phyloP scores from a whole-genome alignment of 2,888 invertebrate genomes.

The Eupsilia transversa region DNA sequence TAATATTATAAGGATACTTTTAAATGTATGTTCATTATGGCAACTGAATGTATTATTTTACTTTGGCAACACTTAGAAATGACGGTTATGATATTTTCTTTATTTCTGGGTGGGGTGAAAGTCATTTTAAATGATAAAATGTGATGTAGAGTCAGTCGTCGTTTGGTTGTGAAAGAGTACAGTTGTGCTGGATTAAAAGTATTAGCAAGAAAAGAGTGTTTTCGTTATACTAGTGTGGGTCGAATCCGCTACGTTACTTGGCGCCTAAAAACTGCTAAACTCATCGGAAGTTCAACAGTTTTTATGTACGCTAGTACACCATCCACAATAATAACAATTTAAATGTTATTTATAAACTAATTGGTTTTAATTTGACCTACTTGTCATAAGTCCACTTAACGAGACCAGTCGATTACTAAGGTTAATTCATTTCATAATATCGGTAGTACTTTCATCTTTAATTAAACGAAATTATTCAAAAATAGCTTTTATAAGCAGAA shows the following conservation, averaged over 20 bases:
- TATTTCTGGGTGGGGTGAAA: too few relatives aligned
- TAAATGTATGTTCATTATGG: too few relatives aligned
- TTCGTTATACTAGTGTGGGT: too few relatives aligned
- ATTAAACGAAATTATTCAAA: conserved; percentile 24
- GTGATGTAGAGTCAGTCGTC: too few relatives aligned
- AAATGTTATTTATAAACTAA: neutral
- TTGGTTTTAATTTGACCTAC: neutral
- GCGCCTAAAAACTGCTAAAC: neutral
- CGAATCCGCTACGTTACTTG: neutral
- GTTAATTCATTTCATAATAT: neutral
- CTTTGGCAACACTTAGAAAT: too few relatives aligned
- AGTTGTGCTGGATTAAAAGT: too few relatives aligned
- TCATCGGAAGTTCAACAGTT: neutral
- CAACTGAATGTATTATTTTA: too few relatives aligned
- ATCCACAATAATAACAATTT: neutral
- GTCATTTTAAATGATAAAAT: too few relatives aligned
- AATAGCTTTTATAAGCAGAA: conserved; percentile 21
- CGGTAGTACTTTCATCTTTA: neutral
- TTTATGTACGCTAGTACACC: neutral
- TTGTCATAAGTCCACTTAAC: neutral
- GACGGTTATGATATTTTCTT: too few relatives aligned
- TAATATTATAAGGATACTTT: too few relatives aligned
- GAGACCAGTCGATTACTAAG: neutral
- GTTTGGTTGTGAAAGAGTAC: too few relatives aligned
- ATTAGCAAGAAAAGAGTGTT: too few relatives aligned